These are phyloP conservation scores for Heterocephalus glaber DNA, from an alignment of 2,113 vertebrate genomes.

Conservation along the genomic window DNA sequence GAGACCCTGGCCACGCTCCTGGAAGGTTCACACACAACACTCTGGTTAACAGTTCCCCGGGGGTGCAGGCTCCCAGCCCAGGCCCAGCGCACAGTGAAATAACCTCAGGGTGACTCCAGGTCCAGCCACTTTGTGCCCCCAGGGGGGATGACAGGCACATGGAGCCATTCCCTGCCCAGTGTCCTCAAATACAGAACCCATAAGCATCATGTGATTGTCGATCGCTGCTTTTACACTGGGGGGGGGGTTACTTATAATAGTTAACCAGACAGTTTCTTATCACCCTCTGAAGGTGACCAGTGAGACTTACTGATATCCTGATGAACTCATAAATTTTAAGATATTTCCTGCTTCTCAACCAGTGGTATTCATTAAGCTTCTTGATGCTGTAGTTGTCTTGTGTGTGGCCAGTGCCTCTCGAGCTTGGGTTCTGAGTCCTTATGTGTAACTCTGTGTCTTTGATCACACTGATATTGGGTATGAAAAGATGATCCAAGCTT, in stretches of 20 bases:
- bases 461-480: background rate
- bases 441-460: background rate
- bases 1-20: fast-evolving
- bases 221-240: background rate
- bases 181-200: background rate
- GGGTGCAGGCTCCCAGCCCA: background rate
- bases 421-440: background rate
- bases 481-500: background rate
- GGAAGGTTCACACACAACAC: background rate
- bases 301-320: background rate
- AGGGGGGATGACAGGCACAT: background rate
- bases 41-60: no score
- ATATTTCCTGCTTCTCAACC: background rate
- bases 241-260: fast-evolving
- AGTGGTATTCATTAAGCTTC: background rate
- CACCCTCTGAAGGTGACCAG: background rate
- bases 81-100: background rate
- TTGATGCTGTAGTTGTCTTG: background rate
- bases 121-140: background rate
- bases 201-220: background rate
- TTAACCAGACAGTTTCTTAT: background rate
- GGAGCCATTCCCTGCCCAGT: background rate
- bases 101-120: no score
- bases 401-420: background rate
- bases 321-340: background rate